Percentiles rank a stretch among this genome's conserved stretches.
phyloP scores from a whole-genome alignment of 1,140 invertebrate genomes.

The Drosophila bifasciata region DNA sequence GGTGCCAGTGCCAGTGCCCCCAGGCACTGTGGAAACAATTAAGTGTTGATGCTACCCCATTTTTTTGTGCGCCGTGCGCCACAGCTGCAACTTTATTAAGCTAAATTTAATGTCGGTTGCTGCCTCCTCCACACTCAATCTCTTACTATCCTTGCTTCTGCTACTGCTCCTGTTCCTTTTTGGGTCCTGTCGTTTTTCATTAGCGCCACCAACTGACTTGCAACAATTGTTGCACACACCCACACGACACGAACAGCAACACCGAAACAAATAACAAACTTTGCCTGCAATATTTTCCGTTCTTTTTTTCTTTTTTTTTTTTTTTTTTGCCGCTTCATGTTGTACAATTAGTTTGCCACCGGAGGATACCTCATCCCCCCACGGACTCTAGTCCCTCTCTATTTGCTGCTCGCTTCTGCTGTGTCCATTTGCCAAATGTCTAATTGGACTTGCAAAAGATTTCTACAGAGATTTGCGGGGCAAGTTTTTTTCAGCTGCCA shows the following conservation, averaged over 20 bases:
- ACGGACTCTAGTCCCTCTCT: conserved; percentile 16
- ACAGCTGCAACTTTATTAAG: conserved; percentile 82
- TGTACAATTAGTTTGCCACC: conserved; percentile 74
- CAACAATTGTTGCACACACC: conserved; percentile 72
- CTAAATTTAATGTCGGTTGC: conserved; percentile 73
- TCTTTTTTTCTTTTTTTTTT: background rate
- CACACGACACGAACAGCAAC: conserved; percentile 2
- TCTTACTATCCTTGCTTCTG: background rate
- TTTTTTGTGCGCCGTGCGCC: conserved; percentile 48
- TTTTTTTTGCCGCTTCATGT: conserved; percentile 74
- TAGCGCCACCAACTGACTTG: conserved; percentile 77
- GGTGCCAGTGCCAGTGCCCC: background rate
- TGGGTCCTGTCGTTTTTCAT: conserved; percentile 71
- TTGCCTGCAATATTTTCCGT: conserved; percentile 68
- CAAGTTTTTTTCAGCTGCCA: conserved; percentile 50
- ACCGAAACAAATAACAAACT: conserved; percentile 49
- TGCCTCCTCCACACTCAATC: background rate
- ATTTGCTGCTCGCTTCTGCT: conserved; percentile 29
- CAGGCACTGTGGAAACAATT: conserved; percentile 64
- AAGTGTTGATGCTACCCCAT: conserved; percentile 78
- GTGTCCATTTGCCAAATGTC: conserved; percentile 79
- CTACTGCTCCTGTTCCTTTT: background rate
- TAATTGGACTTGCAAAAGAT: conserved; percentile 81
- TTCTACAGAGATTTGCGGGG: conserved; percentile 78
- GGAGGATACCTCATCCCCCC: conserved; percentile 17